Conservation (phyloP, 2,888 invertebrate species). For the Drosophila dives region DNA sequence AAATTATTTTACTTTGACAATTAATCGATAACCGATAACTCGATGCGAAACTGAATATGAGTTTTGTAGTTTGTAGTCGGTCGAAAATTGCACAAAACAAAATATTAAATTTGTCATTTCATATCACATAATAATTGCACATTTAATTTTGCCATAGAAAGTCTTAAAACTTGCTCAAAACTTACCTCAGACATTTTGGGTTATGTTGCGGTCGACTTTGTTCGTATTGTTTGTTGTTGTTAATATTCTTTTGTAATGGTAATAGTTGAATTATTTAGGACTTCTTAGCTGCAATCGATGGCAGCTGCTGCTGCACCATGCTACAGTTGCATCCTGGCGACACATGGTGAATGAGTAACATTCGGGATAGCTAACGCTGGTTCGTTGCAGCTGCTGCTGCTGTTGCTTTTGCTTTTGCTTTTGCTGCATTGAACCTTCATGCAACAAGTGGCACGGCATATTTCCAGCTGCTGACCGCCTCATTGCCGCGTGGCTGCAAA, state of each 20-base stretch:
- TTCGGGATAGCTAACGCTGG: constrained; percentile 50
- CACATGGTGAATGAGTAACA: constrained; percentile 65
- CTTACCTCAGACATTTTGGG: constrained; percentile 73
- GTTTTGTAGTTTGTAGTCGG: neutral
- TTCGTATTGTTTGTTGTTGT: constrained; percentile 22
- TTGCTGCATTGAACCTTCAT: constrained; percentile 28
- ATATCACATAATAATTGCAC: neutral
- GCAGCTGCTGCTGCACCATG: constrained; percentile 51
- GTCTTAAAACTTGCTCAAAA: neutral
- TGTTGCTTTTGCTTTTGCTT: constrained; percentile 19
- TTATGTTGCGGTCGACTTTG: constrained; percentile 45
- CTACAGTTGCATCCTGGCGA: constrained; percentile 48
- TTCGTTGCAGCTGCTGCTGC: constrained; percentile 47
- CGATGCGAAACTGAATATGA: neutral
- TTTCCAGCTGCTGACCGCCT: constrained; percentile 52
- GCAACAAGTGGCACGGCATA: constrained; percentile 71
- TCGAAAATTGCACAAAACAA: neutral
- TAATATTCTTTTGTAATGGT: constrained; percentile 4
- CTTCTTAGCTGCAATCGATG: constrained; percentile 21
- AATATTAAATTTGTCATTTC: neutral
- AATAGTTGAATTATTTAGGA: constrained; percentile 37
- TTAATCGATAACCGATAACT: neutral
- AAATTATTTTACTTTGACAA: neutral
- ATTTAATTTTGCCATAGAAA: neutral
- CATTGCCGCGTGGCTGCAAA: constrained; percentile 53